Conservation (phyloP, 2,797 vertebrate genomes). For the Thunnus albacares region DNA sequence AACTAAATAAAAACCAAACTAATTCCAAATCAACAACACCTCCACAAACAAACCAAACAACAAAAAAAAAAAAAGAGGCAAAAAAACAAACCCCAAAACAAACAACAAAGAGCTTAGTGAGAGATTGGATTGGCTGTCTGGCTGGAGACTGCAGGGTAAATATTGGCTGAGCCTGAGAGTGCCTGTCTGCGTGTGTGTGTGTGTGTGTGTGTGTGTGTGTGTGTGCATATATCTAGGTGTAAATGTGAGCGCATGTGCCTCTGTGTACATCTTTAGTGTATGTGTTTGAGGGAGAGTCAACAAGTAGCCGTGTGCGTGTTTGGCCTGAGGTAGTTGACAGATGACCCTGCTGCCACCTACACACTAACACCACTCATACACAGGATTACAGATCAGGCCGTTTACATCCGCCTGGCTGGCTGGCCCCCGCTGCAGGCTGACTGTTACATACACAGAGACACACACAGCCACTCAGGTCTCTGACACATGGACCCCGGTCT, state of each 20-base stretch:
- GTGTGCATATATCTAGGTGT: conserved; percentile 40
- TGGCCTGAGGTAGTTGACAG: conserved; percentile 69
- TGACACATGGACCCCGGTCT: conserved; percentile 29
- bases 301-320: conserved; percentile 67
- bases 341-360: conserved; percentile 76
- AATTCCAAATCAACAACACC: conserved; percentile 62
- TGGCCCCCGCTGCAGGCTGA: conserved; percentile 55
- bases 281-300: conserved; percentile 59
- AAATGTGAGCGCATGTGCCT: conserved; percentile 33
- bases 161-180: conserved; percentile 72
- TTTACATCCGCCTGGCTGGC: conserved; percentile 72
- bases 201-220: conserved; percentile 33
- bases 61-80: conserved; percentile 26
- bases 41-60: conserved; percentile 50
- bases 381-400: conserved; percentile 74
- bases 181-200: conserved; percentile 36
- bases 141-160: conserved; percentile 75
- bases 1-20: conserved; percentile 51
- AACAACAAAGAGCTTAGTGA: conserved; percentile 75
- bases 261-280: conserved; percentile 48
- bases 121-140: conserved; percentile 74
- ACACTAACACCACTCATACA: conserved; percentile 71
- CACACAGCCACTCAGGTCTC: conserved; percentile 50
- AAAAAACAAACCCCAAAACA: conserved; percentile 55
- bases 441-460: conserved; percentile 60